A percentile compares a stretch with the other conserved stretches of the same genome.
phyloP scores from a whole-genome alignment of 2,888 invertebrate species.

The Cephus pygmeus region DNA sequence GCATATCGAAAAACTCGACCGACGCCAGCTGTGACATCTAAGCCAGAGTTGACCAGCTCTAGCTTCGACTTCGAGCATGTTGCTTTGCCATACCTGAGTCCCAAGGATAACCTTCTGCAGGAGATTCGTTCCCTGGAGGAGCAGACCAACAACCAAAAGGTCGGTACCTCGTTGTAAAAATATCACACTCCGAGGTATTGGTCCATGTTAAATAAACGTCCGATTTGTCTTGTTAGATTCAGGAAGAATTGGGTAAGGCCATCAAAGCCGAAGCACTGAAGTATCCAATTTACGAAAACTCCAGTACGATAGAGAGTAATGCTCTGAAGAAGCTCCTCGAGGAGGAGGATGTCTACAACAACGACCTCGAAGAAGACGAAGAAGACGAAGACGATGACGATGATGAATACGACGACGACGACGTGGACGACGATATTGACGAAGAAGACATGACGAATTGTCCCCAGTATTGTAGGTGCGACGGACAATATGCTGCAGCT shows the following conservation, averaged over 20 bases:
- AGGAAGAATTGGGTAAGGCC: conserved; percentile 51
- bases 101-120: conserved; percentile 49
- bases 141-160: conserved; percentile 43
- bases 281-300: neutral
- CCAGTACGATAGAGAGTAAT: conserved; percentile 16
- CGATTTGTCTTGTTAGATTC: conserved; percentile 37
- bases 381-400: conserved; percentile 40
- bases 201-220: neutral
- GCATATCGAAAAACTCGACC: neutral
- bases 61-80: neutral
- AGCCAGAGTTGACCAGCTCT: neutral
- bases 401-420: conserved; percentile 38
- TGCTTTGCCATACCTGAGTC: conserved; percentile 31
- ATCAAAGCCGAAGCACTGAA: conserved; percentile 52
- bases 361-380: conserved; percentile 42
- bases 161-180: conserved; percentile 19
- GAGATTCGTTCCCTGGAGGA: conserved; percentile 53
- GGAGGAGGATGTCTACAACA: conserved; percentile 39
- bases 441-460: conserved; percentile 53
- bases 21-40: neutral
- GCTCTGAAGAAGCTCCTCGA: conserved; percentile 46
- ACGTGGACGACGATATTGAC: conserved; percentile 43
- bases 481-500: conserved; percentile 49
- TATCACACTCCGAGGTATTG: neutral
- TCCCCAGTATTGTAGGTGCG: conserved; percentile 57